Evolutionary conservation across 2,113 vertebrate genomes (phyloP), one percentile per base, ranked within the genome.

Genomic region (Meleagris gallopavo): DNA sequence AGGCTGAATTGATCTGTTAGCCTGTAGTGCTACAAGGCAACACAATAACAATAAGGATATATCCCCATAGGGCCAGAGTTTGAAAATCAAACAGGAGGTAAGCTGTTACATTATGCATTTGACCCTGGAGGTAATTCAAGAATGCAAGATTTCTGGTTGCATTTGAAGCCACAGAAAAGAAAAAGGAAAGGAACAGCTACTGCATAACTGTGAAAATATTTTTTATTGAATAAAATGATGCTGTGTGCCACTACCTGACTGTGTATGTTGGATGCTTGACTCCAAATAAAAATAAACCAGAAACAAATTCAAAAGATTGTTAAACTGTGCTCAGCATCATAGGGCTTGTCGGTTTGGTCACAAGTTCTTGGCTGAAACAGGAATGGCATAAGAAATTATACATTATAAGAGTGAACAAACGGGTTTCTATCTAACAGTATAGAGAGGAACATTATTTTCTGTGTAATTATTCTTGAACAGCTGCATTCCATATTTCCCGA

Each of bases 1-100:
- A 98, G 96, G 71, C 95, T 91, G 92, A 97, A 98, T 98, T 97
- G 98, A 98, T 98, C 97, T 97, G 94, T 98, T 98, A 98, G 96
- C 95, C 97, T 97, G 94, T 95, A 97, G 91, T 94, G 94, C 95
- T 97, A 97, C 91, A 97, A 97, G 96, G 86, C 88, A 97, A 94
- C 93, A 92, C 95, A 12, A 2, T 94, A 98, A 97, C 95, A 98
- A 98, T 97, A 97, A 98, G 76, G 90, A 95, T 93, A 96, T 90
- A 94, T 93, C 58, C 88, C 96, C 95, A 94, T 38, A 87, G 96
- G 95, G 83, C 66, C 40, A 55, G 9, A 43, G 57, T 85, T 74
- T 97, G 73, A 94, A 97, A 98, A 97, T 98, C 97, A 97, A 98
- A 97, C 96, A 97, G 90, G 81, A 98, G 95, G 86, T 94, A 97